These are phyloP conservation scores for Paragorgia papillata DNA, from an alignment of 92 coral and sea anemone species.

Conservation along the genomic window DNA sequence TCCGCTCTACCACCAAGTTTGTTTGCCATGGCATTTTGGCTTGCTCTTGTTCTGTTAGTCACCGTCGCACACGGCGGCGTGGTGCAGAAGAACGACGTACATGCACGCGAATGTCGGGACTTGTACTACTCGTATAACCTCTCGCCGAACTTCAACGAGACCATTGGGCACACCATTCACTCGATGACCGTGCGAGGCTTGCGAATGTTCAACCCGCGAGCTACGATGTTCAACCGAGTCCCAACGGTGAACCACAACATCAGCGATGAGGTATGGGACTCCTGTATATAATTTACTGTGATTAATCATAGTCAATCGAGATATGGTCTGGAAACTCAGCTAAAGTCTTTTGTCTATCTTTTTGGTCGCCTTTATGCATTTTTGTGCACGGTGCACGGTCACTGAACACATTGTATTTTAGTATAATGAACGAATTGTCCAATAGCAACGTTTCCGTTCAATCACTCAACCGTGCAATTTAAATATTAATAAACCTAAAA, in stretches of 20 bases:
- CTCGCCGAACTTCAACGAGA: constrained; percentile 76
- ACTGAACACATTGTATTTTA: too few species aligned
- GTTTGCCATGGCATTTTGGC: constrained; percentile 7
- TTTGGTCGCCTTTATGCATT: too few species aligned
- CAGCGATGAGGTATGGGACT: constrained; percentile 64
- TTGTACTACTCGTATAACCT: constrained; percentile 63
- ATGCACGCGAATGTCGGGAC: constrained; percentile 44
- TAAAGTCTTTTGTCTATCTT: too few species aligned
- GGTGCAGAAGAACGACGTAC: neutral
- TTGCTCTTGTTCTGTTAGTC: constrained; percentile 1
- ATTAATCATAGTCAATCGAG: too few species aligned
- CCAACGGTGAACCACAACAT: constrained; percentile 80
- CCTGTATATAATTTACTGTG: neutral
- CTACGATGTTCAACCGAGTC: constrained; percentile 59
- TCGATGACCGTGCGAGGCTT: constrained; percentile 83
- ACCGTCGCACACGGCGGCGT: constrained; percentile 23
- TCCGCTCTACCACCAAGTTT: neutral
- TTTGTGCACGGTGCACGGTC: too few species aligned
- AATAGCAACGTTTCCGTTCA: too few species aligned
- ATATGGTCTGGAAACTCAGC: too few species aligned
- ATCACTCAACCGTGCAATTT: too few species aligned
- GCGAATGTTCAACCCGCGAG: constrained; percentile 73
- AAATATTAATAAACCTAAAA: too few species aligned
- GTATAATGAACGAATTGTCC: too few species aligned
- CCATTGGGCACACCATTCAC: constrained; percentile 74